Percentiles rank a stretch among this genome's conserved stretches.
Evolutionary conservation across 2,797 vertebrate genomes (phyloP).

Genomic region (Typhlichthys subterraneus): DNA sequence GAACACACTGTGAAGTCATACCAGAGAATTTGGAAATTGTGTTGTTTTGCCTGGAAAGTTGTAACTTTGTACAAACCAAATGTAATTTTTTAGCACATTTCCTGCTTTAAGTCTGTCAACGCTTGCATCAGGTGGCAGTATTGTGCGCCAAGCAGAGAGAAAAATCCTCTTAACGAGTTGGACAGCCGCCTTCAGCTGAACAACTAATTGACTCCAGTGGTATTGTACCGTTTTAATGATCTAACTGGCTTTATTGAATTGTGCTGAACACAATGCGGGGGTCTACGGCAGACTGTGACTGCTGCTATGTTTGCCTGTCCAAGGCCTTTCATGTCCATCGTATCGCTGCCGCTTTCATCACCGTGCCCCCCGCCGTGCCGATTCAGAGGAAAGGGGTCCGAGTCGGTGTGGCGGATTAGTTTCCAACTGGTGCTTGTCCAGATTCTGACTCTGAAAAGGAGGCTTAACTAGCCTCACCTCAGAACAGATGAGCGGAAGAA

Average conservation of each 20-base stretch:
- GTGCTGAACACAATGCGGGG: slow-evolving; percentile 51
- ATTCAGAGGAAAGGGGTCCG: slow-evolving; percentile 72
- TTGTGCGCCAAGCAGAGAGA: slow-evolving; percentile 9
- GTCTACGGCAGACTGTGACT: slow-evolving; percentile 51
- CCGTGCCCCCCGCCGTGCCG: slow-evolving; percentile 60
- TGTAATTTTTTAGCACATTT: too few relatives aligned
- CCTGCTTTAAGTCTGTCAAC: slow-evolving; percentile 37
- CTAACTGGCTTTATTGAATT: slow-evolving; percentile 60
- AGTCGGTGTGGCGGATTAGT: slow-evolving; percentile 72
- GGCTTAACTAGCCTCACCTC: slow-evolving; percentile 65
- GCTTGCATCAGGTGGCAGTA: slow-evolving; percentile 39
- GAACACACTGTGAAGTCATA: too few relatives aligned
- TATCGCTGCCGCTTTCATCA: slow-evolving; percentile 73
- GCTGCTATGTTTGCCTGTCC: slow-evolving; percentile 61
- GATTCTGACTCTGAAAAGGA: slow-evolving; percentile 61
- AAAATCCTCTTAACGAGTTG: slow-evolving; percentile 16
- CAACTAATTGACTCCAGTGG: slow-evolving; percentile 25
- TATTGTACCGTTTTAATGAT: slow-evolving; percentile 46
- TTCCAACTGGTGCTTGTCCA: slow-evolving; percentile 77
- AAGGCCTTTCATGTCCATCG: slow-evolving; percentile 70
- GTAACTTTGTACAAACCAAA: too few relatives aligned
- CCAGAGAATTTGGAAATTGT: too few relatives aligned
- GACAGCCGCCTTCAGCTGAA: slow-evolving; percentile 32
- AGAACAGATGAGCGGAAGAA: slow-evolving; percentile 46
- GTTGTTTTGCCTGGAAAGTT: too few relatives aligned